Percentiles rank a stretch among this genome's conserved stretches.
Conservation (phyloP, 2,113 vertebrate species). For the Oreochromis aureus region DNA sequence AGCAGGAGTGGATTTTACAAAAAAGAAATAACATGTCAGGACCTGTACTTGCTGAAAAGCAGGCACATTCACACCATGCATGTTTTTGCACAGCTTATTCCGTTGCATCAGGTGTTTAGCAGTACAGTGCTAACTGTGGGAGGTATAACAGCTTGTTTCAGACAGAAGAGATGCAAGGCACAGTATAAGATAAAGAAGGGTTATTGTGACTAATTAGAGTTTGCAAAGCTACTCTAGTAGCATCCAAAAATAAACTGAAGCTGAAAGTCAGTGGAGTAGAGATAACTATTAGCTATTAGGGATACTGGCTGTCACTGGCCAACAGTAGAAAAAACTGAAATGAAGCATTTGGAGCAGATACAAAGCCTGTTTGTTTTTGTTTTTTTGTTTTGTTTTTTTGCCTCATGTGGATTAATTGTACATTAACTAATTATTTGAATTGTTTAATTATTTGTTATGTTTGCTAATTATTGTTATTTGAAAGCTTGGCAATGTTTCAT, state of each 20-base stretch:
- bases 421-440: neutral
- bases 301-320: neutral
- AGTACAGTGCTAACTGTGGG: neutral
- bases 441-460: neutral
- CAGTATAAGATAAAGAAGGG: neutral
- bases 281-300: neutral
- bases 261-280: neutral
- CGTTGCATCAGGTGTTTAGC: neutral
- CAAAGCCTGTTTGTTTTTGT: neutral
- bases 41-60: neutral
- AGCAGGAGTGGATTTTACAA: neutral
- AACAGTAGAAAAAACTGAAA: neutral
- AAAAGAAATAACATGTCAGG: neutral
- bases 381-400: neutral
- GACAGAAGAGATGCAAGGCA: neutral
- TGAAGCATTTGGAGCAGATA: neutral
- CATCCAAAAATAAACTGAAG: neutral
- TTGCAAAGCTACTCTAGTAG: neutral
- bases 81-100: neutral
- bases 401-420: neutral
- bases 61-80: neutral
- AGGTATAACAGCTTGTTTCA: accelerated
- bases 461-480: neutral
- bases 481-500: neutral
- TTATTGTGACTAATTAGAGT: neutral